Evolutionary conservation across 2,797 vertebrate genomes (phyloP), one percentile per base, ranked within the genome.

Genomic region (Margarornis squamiger): DNA sequence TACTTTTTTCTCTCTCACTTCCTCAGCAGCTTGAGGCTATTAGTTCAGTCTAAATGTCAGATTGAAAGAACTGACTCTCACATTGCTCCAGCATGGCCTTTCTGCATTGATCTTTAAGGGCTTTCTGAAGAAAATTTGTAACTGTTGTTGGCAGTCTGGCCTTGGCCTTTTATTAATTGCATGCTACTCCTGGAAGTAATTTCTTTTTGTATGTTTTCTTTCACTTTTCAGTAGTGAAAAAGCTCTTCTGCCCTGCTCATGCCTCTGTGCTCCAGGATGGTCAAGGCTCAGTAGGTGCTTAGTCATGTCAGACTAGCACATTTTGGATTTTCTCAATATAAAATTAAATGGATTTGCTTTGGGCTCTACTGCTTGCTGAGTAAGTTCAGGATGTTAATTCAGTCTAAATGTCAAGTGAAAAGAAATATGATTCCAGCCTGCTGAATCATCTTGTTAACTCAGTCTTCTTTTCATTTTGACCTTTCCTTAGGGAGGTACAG

Each of bases 401-500:
- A 32, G 12, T 91, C 78, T 78, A 93, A 95, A 94, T 95, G 95
- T 90, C 92, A 86, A 91, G 81, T 92, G 93, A 77, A 87, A 79
- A 93, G 93, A 87, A 92, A 77, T 88, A 86, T 0, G 32, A 91
- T 91, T 93, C 51, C 70, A 93, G 41, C 30, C 75, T 89, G 67
- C 81, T 87, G 86, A 92, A 89, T 92, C 43, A 76, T 72, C 94
- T 89, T 86, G 86, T 93, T 96, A 97, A 77, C 72, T 95, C 74
- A 52, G 76, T 83, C 67, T 85, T 72, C 80, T 75, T 95, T 94
- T 93, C 79, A 65, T 39, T 92, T 61, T 94, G 88, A 95, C 90
- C 93, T 96, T 95, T 97, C 71, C 77, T 78, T 85, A 58, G 81
- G 80, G 81, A 95, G 36, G 63, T 78, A 36, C 36, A 77, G 63